These are phyloP conservation scores for Haliclona indistincta DNA, from an alignment of 37 sponge, comb jelly and placozoan species.

Conservation along the genomic window DNA sequence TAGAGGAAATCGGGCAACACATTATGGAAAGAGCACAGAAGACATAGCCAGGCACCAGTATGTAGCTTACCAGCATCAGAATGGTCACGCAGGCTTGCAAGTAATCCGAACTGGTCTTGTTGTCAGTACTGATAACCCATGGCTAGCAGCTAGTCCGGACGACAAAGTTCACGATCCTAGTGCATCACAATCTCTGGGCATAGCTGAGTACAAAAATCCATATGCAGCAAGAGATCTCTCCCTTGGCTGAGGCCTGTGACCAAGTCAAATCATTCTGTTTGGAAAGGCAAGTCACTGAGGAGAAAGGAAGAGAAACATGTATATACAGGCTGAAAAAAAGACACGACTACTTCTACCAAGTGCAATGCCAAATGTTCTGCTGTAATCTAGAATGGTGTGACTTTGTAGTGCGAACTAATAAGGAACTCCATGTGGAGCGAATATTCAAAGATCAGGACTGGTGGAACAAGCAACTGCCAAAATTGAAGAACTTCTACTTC, in stretches of 20 bases:
- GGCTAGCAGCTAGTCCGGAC: constrained; percentile 26
- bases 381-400: constrained; percentile 19
- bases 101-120: constrained; percentile 1
- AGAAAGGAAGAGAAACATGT: too few relatives aligned
- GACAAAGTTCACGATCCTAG: constrained; percentile 13
- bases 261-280: too few relatives aligned
- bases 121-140: not conserved
- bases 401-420: constrained; percentile 2
- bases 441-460: not conserved
- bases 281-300: not conserved
- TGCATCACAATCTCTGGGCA: not conserved
- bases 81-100: too few relatives aligned
- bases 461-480: constrained; percentile 2
- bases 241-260: not conserved
- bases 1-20: not conserved
- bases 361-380: constrained; percentile 13
- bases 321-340: constrained; percentile 4
- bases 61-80: not conserved
- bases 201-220: constrained; percentile 29
- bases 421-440: constrained; percentile 11
- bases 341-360: constrained; percentile 13
- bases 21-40: constrained; percentile 11
- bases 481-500: constrained; percentile 8
- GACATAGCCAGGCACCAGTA: not conserved
- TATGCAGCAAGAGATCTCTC: not conserved